A percentile compares a stretch with the other conserved stretches of the same genome.
These are phyloP conservation scores for Sitophilus oryzae DNA, from an alignment of 1,140 invertebrate genomes.

Conservation along the genomic window DNA sequence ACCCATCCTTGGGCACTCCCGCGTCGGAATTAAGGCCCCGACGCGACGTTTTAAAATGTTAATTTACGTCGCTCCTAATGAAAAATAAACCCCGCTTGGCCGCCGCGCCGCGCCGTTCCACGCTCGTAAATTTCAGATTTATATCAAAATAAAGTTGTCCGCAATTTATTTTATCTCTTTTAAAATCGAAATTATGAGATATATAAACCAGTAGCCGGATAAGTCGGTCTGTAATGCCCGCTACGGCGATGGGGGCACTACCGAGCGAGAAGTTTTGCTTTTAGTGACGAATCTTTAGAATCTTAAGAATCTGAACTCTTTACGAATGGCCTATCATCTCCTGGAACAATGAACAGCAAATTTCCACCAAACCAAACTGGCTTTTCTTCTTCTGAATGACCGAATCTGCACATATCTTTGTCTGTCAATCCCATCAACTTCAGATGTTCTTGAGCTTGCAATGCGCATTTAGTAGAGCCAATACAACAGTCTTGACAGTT, in stretches of 20 bases:
- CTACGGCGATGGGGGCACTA: slow-evolving; percentile 7
- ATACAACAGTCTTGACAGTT: too few relatives aligned
- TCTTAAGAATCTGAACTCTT: too few relatives aligned
- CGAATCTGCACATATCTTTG: too few relatives aligned
- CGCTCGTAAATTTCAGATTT: slow-evolving; percentile 24
- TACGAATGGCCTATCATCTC: too few relatives aligned
- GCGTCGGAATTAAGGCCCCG: not conserved
- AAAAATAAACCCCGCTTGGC: slow-evolving; percentile 21
- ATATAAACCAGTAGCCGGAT: slow-evolving; percentile 37
- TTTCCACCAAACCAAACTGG: too few relatives aligned
- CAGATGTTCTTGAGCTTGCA: too few relatives aligned
- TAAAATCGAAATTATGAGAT: slow-evolving; percentile 38
- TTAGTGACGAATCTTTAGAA: too few relatives aligned
- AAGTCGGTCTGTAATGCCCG: slow-evolving; percentile 5
- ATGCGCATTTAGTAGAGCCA: too few relatives aligned
- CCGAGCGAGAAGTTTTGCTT: too few relatives aligned
- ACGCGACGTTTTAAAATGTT: slow-evolving; percentile 14
- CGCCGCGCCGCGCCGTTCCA: slow-evolving; percentile 9
- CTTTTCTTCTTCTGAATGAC: too few relatives aligned
- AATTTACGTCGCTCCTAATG: slow-evolving; percentile 22
- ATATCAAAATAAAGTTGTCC: slow-evolving; percentile 36
- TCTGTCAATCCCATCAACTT: too few relatives aligned
- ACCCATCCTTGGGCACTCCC: slow-evolving; percentile 12
- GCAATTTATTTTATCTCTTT: slow-evolving; percentile 40
- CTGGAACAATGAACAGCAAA: too few relatives aligned